Conservation (phyloP, 2,113 vertebrate species). For the Oxyruncus cristatus region DNA sequence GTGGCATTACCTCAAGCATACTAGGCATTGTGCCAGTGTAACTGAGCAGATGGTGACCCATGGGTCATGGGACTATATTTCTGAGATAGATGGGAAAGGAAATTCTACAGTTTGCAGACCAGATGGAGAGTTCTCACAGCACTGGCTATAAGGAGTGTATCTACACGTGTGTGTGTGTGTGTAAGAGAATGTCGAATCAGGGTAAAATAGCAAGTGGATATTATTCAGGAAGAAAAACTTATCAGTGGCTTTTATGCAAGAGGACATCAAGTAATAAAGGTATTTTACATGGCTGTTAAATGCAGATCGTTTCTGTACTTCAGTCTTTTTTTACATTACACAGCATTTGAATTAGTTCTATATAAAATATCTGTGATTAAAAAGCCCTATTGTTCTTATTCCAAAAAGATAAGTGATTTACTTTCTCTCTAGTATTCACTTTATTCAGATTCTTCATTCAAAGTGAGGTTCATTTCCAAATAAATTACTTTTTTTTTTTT, state of each 20-base stretch:
- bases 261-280: neutral
- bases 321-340: neutral
- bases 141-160: slow-evolving; percentile 32
- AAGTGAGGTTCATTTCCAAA: neutral
- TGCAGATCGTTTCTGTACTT: neutral
- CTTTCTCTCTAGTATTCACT: neutral
- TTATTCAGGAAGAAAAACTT: slow-evolving; percentile 8
- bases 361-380: neutral
- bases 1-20: slow-evolving; percentile 74
- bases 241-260: neutral
- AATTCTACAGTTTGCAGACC: slow-evolving; percentile 72
- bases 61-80: slow-evolving; percentile 79
- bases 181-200: slow-evolving; percentile 33
- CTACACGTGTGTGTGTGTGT: neutral
- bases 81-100: slow-evolving; percentile 75
- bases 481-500: neutral
- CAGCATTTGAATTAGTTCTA: neutral
- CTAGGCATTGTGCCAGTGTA: slow-evolving; percentile 78
- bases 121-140: slow-evolving; percentile 74
- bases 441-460: neutral
- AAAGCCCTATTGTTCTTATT: neutral
- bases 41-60: slow-evolving; percentile 81
- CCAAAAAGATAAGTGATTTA: neutral
- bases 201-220: slow-evolving; percentile 1
- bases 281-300: neutral